These are phyloP conservation scores for Temnothorax nylanderi DNA, from an alignment of 1,140 invertebrate genomes.

Conservation along the genomic window DNA sequence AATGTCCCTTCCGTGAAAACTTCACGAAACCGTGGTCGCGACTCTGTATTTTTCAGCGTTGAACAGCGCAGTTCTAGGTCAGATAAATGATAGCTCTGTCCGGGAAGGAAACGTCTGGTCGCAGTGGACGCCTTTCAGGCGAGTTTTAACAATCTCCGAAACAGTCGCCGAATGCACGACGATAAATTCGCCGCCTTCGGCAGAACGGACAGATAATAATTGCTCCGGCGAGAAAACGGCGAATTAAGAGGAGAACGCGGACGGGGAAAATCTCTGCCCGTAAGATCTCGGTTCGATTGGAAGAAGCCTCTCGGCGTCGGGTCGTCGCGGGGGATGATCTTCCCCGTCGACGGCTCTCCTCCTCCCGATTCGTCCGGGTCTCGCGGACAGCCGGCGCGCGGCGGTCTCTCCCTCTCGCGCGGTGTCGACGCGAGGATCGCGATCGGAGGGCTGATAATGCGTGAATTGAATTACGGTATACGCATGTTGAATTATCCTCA, in stretches of 20 bases:
- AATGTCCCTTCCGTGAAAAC: not conserved
- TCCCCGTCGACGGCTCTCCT: not conserved
- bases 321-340: not conserved
- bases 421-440: conserved; percentile 10
- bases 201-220: not conserved
- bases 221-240: not conserved
- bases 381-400: not conserved
- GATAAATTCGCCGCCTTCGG: not conserved
- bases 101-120: not conserved
- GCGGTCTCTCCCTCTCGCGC: conserved; percentile 4
- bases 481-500: conserved; percentile 82
- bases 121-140: not conserved
- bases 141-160: not conserved
- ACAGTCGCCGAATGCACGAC: not conserved
- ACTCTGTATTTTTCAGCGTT: not conserved
- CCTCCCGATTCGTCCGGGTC: not conserved
- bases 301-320: not conserved
- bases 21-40: not conserved
- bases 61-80: not conserved
- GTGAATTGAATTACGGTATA: conserved; percentile 78
- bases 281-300: not conserved
- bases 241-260: not conserved
- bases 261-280: not conserved
- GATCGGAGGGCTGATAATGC: conserved; percentile 71
- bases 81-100: not conserved